Base-by-base conservation (phyloP, 1,140 invertebrate genomes). In the Caenorhabditis brenneri region DNA sequence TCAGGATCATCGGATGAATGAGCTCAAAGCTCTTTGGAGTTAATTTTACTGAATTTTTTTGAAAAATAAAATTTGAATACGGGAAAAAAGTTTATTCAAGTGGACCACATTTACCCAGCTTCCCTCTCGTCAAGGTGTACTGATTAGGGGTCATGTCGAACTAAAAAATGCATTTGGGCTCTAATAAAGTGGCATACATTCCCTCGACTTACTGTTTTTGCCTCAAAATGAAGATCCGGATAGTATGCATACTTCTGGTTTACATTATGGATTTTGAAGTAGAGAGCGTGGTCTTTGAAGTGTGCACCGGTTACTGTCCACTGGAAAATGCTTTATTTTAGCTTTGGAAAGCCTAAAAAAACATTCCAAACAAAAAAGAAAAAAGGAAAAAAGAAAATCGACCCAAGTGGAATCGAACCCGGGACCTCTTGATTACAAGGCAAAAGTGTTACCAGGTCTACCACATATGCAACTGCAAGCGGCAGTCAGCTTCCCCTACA, bases 1-100 rank as follows among this genome's bases (percentile, higher is more conserved):
- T 24, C 65, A 74, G 65, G 36, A 74, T 22, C n/a, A 74, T 24
- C 33, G 65, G 24, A 74, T 74, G 65, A 7, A 22, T n/a, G 65
- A 74, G 22, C 10, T 74, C n/a, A 39, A 42, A 42, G 4, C 4
- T 19, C n/a, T 74, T 1, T 74, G 65, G 65, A 22, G n/a, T 42
- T 74, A 15, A 24, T 58, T 58, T 51, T 1, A 16, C 49, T n/a
- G 42, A 16, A 46, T 51, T 51, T n/a, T 6, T 51, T 16, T 19
- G n/a, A n/a, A 0, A 4, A 51, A 51, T n/a, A 51, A 19, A 19
- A 0, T 19, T 19, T 51, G 15, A n/a, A 51, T 51, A n/a, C n/a
- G 10, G 19, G 0, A 51, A 19, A 51, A 55, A 12, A 9, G 12
- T 27, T 33, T 65, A 10, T 36, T 65, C 58, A 15, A 65, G 31